Evolutionary conservation across 2,888 invertebrate genomes (phyloP), one percentile per base, ranked within the genome.

Genomic region (Amphipoea oculea): DNA sequence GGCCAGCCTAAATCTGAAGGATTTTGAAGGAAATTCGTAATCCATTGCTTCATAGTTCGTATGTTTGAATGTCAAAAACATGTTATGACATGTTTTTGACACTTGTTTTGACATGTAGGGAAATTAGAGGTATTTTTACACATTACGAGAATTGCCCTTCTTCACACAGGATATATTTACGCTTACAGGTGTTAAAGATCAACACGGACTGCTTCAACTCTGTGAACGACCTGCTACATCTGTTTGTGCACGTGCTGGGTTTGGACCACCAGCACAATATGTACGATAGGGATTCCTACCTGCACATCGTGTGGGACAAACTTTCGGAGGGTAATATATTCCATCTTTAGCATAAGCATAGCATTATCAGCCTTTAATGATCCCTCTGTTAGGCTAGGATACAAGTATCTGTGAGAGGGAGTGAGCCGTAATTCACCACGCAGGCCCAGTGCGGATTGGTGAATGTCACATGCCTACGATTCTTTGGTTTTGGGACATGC

Each of bases 191-290:
- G 0, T 74, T 96, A 51, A 83, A 88, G 68, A 94, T 96, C 71
- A 93, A 92, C 70, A 86, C 91, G 0, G 96, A 96, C 82, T 97
- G 96, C 86, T 97, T 97, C 89, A 96, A 96, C 89, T 95, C 96
- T 0, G 96, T 94, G 2, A 96, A 96, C 79, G 95, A 96, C 72
- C 88, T 97, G 11, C 93, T 97, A 7, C 96, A 97, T 79, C 65
- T 96, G 6, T 96, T 96, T 82, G 95, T 95, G 2, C 96, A 96
- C 70, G 81, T 96, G 2, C 86, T 96, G 29, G 96, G 96, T 0
- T 77, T 96, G 75, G 96, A 96, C n/a, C 96, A 97, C 74, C 96
- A 97, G 74, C 96, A 97, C 89, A 96, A 96, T 71, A 96, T 94
- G 94, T 91, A 96, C 77, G 96, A 97, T 69, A 90, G 96, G 20